Conservation (phyloP, 2,113 vertebrate genomes). For the Ammospiza caudacuta region DNA sequence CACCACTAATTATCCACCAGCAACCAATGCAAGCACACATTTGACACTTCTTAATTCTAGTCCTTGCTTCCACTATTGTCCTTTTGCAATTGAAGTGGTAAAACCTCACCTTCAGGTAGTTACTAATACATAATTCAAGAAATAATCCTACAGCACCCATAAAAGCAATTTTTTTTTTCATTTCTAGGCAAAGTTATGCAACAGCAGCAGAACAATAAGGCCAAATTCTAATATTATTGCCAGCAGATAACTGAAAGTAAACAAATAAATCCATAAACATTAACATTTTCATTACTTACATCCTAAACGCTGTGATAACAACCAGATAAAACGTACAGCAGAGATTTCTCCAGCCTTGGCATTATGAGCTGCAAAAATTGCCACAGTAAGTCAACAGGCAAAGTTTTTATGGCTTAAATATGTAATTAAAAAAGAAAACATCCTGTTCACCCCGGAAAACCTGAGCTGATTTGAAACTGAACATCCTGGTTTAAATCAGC, state of each 20-base stretch:
- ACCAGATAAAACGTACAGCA: neutral
- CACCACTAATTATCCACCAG: neutral
- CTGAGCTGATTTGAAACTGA: neutral
- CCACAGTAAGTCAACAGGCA: neutral
- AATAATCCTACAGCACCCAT: neutral
- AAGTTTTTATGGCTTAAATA: neutral
- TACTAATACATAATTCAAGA: neutral
- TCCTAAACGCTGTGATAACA: neutral
- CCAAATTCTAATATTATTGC: neutral
- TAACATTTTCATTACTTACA: neutral
- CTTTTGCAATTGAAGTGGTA: neutral
- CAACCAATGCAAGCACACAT: neutral
- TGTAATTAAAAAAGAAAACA: neutral
- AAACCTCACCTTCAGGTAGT: neutral
- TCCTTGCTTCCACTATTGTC: neutral
- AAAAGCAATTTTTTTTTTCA: neutral
- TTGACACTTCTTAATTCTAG: neutral
- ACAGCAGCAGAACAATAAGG: neutral
- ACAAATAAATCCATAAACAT: slow-evolving; percentile 6
- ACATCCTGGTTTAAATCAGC: neutral
- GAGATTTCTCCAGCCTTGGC: neutral
- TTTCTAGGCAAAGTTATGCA: neutral
- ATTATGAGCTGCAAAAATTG: neutral
- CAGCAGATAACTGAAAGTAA: neutral
- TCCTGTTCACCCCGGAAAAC: neutral